Evolutionary conservation across 2,888 invertebrate genomes (phyloP).

Genomic region (Callimorpha dominula): DNA sequence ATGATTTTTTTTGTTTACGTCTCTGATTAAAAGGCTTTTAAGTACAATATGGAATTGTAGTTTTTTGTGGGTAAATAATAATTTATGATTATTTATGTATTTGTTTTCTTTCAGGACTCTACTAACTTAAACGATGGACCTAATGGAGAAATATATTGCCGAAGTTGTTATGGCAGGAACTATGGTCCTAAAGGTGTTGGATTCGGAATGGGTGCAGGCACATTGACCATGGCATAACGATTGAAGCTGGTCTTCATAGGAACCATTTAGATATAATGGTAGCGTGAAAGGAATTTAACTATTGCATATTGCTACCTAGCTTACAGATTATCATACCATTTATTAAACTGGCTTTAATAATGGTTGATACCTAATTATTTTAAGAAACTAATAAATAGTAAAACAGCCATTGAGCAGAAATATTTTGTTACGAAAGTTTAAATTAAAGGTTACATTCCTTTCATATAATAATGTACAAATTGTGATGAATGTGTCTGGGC

Average conservation of each 20-base stretch:
- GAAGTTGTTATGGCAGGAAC: conserved; percentile 95
- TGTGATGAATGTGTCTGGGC: conserved; percentile 85
- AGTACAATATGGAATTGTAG: neutral
- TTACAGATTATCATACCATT: conserved; percentile 77
- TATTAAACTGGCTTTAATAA: conserved; percentile 86
- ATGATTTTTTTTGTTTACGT: neutral
- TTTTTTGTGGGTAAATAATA: neutral
- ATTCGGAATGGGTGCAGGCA: conserved; percentile 96
- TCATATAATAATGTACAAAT: conserved; percentile 81
- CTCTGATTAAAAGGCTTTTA: conserved; percentile 2
- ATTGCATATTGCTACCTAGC: conserved; percentile 71
- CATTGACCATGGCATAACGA: conserved; percentile 94
- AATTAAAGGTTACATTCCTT: conserved; percentile 87
- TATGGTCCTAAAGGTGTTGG: conserved; percentile 96
- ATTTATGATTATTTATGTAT: neutral
- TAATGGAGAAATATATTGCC: conserved; percentile 97
- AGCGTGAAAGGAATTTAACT: conserved; percentile 82
- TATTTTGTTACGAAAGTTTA: conserved; percentile 85
- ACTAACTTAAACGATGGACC: conserved; percentile 97
- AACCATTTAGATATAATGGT: conserved; percentile 67
- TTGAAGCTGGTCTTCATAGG: conserved; percentile 83
- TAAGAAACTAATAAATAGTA: conserved; percentile 78
- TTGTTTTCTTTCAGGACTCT: conserved; percentile 89
- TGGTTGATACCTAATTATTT: conserved; percentile 78
- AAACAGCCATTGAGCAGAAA: conserved; percentile 67